Evolutionary conservation across 1,140 invertebrate species (phyloP).

Genomic region (Caenorhabditis brenneri): DNA sequence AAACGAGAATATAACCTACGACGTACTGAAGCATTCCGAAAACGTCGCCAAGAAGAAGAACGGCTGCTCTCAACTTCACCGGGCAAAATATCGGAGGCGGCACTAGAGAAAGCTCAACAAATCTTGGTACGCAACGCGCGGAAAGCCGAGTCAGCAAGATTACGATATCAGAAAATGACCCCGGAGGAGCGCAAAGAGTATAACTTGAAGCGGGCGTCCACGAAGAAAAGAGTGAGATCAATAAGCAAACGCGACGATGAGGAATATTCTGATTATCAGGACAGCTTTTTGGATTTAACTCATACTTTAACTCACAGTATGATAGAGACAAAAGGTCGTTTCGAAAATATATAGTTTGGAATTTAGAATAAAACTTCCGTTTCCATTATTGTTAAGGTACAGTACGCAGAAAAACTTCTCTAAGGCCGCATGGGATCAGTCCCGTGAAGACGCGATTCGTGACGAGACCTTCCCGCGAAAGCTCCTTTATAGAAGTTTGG

Average conservation of each 20-base stretch:
- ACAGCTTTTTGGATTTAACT: no score
- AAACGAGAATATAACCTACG: conserved; percentile 51
- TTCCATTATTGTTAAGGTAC: no score
- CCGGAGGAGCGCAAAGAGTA: conserved; percentile 50
- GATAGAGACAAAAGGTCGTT: no score
- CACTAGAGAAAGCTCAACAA: conserved; percentile 49
- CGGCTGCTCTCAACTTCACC: conserved; percentile 48
- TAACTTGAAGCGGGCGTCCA: not conserved
- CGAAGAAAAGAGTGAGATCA: not conserved
- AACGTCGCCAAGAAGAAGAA: conserved; percentile 51
- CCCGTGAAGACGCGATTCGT: no score
- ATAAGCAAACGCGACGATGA: not conserved
- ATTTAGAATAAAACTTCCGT: no score
- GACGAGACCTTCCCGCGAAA: no score
- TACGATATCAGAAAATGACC: conserved; percentile 49
- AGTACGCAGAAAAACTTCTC: no score
- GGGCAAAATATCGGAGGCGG: conserved; percentile 39
- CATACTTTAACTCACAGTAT: no score
- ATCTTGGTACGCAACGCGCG: conserved; percentile 54
- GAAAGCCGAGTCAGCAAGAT: conserved; percentile 45
- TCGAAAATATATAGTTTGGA: no score
- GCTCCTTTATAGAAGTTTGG: no score
- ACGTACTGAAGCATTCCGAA: conserved; percentile 50
- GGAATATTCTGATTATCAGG: not conserved
- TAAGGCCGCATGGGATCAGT: no score